These are phyloP conservation scores for Leptinotarsa lineolata DNA, from an alignment of 1,140 invertebrate species.

Conservation along the genomic window DNA sequence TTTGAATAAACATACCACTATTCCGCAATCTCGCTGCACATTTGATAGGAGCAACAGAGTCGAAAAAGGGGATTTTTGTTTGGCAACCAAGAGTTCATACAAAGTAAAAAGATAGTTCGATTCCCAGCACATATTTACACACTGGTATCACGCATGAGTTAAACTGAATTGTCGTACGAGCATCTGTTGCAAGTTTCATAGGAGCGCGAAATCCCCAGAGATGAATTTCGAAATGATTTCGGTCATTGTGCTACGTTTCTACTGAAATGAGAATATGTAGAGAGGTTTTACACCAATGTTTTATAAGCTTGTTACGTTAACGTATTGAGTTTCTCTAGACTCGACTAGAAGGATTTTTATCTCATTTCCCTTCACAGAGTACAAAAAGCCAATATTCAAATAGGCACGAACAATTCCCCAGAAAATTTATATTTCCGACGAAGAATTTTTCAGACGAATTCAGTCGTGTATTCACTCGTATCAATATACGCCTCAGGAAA, in stretches of 20 bases:
- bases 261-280: background rate
- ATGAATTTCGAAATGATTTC: background rate
- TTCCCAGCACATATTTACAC: constrained; percentile 2
- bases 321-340: no score
- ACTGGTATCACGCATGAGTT: constrained; percentile 1
- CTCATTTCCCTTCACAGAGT: no score
- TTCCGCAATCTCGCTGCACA: background rate
- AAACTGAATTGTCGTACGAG: background rate
- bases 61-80: background rate
- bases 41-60: background rate
- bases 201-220: background rate
- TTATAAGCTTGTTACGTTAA: no score
- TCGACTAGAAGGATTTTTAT: no score
- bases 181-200: background rate
- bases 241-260: background rate
- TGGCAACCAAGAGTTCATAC: background rate
- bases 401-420: no score
- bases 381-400: no score
- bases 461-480: no score
- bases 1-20: background rate
- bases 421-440: no score
- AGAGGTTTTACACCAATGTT: no score
- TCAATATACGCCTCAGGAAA: no score
- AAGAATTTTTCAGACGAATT: no score
- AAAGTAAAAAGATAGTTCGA: background rate